Evolutionary conservation across 2,113 vertebrate species (phyloP).

Genomic region (Falcunculus frontatus): DNA sequence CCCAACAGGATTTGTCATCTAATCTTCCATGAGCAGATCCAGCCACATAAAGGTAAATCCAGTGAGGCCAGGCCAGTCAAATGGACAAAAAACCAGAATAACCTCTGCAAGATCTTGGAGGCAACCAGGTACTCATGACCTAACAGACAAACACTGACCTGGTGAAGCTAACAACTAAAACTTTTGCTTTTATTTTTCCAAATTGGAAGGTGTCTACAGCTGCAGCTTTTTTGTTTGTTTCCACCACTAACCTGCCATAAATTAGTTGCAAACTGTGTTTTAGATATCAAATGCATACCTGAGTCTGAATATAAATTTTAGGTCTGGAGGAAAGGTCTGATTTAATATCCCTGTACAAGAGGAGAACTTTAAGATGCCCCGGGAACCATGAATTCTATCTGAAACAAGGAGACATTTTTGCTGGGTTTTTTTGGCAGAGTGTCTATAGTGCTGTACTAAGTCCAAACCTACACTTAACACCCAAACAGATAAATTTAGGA

Average conservation of each 20-base stretch:
- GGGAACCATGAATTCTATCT: neutral
- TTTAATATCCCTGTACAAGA: neutral
- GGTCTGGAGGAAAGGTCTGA: neutral
- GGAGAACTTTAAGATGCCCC: neutral
- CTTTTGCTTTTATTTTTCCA: neutral
- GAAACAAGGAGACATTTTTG: neutral
- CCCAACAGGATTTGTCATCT: slow-evolving; percentile 31
- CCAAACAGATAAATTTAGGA: neutral
- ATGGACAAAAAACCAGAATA: neutral
- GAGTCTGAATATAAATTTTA: neutral
- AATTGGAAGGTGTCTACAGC: neutral
- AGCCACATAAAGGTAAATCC: slow-evolving; percentile 5
- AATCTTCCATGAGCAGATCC: neutral
- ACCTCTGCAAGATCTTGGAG: neutral
- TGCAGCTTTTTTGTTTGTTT: neutral
- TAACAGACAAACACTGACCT: neutral
- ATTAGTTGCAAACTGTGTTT: neutral
- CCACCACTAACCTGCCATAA: neutral
- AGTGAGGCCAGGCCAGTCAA: neutral
- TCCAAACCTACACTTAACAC: neutral
- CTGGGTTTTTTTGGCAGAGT: neutral
- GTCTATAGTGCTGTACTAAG: neutral
- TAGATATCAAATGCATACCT: neutral
- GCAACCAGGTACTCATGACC: neutral
- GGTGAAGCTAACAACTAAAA: neutral